Evolutionary conservation across 1,140 invertebrate genomes (phyloP).

Genomic region (Drosophila subobscura): DNA sequence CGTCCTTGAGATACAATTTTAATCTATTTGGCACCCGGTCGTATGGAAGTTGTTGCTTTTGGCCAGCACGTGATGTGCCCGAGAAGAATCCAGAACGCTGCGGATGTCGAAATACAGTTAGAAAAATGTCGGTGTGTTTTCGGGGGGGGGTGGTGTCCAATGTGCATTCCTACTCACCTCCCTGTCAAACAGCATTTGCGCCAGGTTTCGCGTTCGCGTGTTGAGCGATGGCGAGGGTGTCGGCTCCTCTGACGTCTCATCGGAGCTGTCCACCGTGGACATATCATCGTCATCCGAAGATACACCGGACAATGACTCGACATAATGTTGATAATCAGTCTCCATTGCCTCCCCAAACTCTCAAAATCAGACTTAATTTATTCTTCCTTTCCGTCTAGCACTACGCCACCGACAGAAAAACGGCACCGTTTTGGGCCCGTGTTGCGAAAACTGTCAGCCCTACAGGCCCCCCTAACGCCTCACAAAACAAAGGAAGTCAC

Average conservation of each 20-base stretch:
- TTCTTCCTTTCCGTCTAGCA: conserved; percentile 9
- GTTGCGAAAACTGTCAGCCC: neutral
- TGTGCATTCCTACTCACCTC: conserved; percentile 48
- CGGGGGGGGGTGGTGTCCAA: neutral
- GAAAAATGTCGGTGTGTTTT: neutral
- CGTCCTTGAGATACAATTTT: conserved; percentile 86
- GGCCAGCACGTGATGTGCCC: conserved; percentile 47
- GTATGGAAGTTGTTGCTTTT: conserved; percentile 83
- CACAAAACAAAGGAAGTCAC: no score
- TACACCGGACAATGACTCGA: conserved; percentile 72
- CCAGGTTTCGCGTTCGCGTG: conserved; percentile 60
- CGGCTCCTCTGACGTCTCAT: conserved; percentile 63
- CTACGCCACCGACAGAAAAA: conserved; percentile 21
- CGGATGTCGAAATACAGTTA: neutral
- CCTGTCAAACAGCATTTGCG: conserved; percentile 70
- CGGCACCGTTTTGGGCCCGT: conserved; percentile 9
- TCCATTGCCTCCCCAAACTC: conserved; percentile 54
- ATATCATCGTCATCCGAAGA: conserved; percentile 76
- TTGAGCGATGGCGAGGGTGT: conserved; percentile 27
- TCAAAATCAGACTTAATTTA: conserved; percentile 67
- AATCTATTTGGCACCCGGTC: conserved; percentile 86
- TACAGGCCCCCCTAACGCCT: no score
- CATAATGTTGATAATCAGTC: conserved; percentile 69
- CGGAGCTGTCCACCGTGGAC: conserved; percentile 71
- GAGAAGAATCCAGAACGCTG: conserved; percentile 68